Conservation (phyloP, 2,888 invertebrate genomes). For the Brenthis hecate region DNA sequence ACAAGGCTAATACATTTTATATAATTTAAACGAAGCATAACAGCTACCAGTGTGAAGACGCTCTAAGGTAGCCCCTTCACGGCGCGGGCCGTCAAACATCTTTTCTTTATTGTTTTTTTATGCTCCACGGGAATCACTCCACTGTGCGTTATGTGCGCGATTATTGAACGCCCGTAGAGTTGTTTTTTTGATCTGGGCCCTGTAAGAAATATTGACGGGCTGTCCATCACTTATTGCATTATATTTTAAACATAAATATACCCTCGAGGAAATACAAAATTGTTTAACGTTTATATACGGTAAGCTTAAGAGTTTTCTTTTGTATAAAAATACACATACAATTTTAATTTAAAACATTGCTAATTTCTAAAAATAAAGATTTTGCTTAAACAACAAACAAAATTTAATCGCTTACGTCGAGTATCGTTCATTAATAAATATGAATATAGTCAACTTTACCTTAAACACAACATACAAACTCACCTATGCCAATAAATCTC, state of each 20-base stretch:
- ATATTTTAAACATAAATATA: slow-evolving; percentile 8
- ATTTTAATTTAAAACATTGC: too few relatives aligned
- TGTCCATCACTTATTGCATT: slow-evolving; percentile 13
- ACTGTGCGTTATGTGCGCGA: slow-evolving; percentile 46
- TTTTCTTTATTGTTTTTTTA: slow-evolving; percentile 70
- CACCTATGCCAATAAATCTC: slow-evolving; percentile 59
- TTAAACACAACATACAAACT: not conserved
- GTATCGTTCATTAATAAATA: too few relatives aligned
- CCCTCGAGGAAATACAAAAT: not conserved
- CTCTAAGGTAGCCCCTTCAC: slow-evolving; percentile 26
- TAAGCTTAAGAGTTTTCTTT: too few relatives aligned
- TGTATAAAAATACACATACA: too few relatives aligned
- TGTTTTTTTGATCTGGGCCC: slow-evolving; percentile 32
- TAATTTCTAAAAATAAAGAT: not conserved
- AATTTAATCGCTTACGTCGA: too few relatives aligned
- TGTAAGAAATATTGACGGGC: slow-evolving; percentile 30
- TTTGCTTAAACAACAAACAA: not conserved
- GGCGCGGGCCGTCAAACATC: slow-evolving; percentile 53
- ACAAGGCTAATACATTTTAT: not conserved
- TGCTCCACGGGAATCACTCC: slow-evolving; percentile 35
- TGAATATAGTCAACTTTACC: too few relatives aligned
- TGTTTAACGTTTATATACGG: not conserved
- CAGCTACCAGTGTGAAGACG: slow-evolving; percentile 22
- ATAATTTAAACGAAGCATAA: slow-evolving; percentile 10
- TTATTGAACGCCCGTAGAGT: slow-evolving; percentile 40